phyloP scores from a whole-genome alignment of 2,113 vertebrate genomes.

The Callochromis pleurospilus region DNA sequence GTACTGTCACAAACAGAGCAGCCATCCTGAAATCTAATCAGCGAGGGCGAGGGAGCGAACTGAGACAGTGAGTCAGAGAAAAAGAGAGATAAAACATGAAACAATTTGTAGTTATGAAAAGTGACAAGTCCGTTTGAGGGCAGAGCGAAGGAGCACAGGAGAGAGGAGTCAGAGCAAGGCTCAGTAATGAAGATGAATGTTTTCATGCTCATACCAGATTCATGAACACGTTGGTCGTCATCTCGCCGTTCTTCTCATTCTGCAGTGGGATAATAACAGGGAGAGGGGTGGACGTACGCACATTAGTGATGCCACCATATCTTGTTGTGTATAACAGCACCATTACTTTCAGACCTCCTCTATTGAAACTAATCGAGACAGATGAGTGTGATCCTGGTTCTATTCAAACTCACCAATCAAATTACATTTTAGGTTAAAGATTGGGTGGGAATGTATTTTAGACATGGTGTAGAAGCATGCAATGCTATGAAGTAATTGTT shows the following conservation, averaged over 20 bases:
- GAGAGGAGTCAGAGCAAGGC: neutral
- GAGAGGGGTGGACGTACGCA: neutral
- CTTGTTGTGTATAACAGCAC: neutral
- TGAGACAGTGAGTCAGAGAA: neutral
- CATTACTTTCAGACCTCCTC: neutral
- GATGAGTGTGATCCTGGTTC: neutral
- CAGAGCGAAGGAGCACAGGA: neutral
- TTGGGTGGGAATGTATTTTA: neutral
- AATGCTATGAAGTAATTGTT: accelerated
- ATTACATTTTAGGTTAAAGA: neutral
- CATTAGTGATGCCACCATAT: neutral
- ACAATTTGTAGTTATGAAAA: constrained; percentile 39
- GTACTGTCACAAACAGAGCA: neutral
- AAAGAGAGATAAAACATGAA: constrained; percentile 2
- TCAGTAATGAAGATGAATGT: constrained; percentile 15
- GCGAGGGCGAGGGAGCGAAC: neutral
- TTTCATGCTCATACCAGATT: constrained; percentile 71
- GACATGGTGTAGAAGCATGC: neutral
- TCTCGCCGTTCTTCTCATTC: constrained; percentile 85
- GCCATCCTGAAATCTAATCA: constrained; percentile 3
- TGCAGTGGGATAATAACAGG: constrained; percentile 35
- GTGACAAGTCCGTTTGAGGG: constrained; percentile 51
- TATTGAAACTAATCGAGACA: neutral
- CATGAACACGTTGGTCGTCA: constrained; percentile 88
- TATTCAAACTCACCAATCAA: neutral